Percentiles rank a stretch among this genome's conserved stretches.
These are phyloP conservation scores for Hemistola chrysoprasaria DNA, from an alignment of 2,888 invertebrate genomes.

Conservation along the genomic window DNA sequence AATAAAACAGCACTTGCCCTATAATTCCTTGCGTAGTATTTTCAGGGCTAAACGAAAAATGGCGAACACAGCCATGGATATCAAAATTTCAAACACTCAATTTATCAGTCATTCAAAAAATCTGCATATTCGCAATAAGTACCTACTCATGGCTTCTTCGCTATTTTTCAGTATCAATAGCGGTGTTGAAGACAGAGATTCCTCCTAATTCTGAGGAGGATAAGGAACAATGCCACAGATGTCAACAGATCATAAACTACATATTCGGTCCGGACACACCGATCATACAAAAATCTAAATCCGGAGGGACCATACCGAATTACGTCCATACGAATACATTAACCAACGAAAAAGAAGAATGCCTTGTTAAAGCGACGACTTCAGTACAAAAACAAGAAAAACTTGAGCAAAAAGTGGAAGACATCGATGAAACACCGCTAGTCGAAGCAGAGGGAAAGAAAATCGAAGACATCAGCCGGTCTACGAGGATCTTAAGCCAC, in stretches of 20 bases:
- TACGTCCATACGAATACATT: no score
- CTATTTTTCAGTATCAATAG: constrained; percentile 48
- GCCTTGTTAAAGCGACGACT: no score
- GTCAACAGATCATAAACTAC: constrained; percentile 33
- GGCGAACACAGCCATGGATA: constrained; percentile 42
- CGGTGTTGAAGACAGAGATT: constrained; percentile 29
- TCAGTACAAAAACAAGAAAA: constrained; percentile 42
- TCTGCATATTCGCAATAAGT: constrained; percentile 1
- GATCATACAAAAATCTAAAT: constrained; percentile 7
- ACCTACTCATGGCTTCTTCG: constrained; percentile 45
- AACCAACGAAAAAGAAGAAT: no score
- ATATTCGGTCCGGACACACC: constrained; percentile 28
- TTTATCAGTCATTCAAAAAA: neutral
- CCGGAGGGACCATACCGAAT: constrained; percentile 1
- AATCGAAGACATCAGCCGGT: constrained; percentile 41
- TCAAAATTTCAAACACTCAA: neutral
- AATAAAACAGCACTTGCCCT: no score
- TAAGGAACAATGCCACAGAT: constrained; percentile 25
- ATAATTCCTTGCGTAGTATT: no score
- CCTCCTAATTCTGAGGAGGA: constrained; percentile 31
- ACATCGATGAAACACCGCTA: constrained; percentile 46
- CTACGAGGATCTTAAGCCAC: constrained; percentile 41
- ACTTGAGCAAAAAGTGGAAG: constrained; percentile 51
- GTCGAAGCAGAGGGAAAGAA: constrained; percentile 42
- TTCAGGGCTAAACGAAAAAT: constrained; percentile 33